Evolutionary conservation across 2,113 vertebrate species (phyloP).

Genomic region (Marcusenius ussheri): DNA sequence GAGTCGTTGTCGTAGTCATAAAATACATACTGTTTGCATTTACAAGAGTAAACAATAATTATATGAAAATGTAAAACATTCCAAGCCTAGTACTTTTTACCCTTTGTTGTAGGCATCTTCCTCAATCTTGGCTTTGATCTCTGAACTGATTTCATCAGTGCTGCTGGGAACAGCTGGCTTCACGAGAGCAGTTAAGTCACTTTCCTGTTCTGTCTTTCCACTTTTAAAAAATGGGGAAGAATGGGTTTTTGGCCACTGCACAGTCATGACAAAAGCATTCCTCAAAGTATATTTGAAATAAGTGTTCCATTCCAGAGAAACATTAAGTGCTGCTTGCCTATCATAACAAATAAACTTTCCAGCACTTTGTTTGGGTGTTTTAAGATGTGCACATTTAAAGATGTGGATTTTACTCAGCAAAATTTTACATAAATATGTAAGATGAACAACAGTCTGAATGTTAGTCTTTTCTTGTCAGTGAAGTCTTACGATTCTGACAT

Average conservation of each 20-base stretch:
- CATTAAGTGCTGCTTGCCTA: neutral
- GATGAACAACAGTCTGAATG: constrained; percentile 13
- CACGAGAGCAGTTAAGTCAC: constrained; percentile 53
- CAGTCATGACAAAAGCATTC: constrained; percentile 23
- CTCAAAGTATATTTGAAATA: neutral
- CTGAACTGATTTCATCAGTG: constrained; percentile 71
- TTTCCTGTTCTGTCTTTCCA: constrained; percentile 78
- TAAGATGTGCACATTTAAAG: neutral
- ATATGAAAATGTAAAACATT: neutral
- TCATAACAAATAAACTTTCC: neutral
- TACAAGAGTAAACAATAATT: neutral
- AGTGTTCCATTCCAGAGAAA: neutral
- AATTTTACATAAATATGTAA: constrained; percentile 36
- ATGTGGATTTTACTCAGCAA: constrained; percentile 10
- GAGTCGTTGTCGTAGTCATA: neutral
- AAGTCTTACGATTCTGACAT: neutral
- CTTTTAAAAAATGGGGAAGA: constrained; percentile 62
- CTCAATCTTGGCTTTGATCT: constrained; percentile 81
- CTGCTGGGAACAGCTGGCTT: constrained; percentile 49
- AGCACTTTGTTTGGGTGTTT: neutral
- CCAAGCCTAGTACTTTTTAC: constrained; percentile 50
- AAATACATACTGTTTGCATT: neutral
- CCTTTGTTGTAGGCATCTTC: constrained; percentile 89
- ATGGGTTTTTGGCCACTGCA: constrained; percentile 34
- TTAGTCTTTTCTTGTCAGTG: constrained; percentile 20